Conservation (phyloP, 2,797 vertebrate species). For the Loriculus beryllinus region DNA sequence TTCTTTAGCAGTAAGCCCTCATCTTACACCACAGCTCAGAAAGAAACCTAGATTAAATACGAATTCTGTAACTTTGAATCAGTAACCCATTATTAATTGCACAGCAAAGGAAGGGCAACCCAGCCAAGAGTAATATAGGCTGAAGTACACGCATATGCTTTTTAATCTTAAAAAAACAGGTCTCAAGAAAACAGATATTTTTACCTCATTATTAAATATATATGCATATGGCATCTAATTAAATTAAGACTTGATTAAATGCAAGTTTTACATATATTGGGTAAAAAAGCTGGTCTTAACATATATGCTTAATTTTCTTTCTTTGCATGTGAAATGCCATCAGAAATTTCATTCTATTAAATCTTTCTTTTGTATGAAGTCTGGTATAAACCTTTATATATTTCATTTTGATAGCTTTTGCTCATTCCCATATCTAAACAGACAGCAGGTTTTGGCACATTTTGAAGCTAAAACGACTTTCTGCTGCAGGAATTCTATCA, state of each 20-base stretch:
- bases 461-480: conserved; percentile 1
- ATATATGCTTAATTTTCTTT: neutral
- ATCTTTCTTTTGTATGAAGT: neutral
- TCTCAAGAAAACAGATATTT: neutral
- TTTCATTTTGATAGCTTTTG: conserved; percentile 1
- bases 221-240: neutral
- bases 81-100: neutral
- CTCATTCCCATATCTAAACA: neutral
- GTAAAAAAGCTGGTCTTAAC: neutral
- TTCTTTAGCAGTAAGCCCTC: neutral
- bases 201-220: neutral
- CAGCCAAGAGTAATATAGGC: neutral
- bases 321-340: neutral
- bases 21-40: neutral
- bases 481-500: conserved; percentile 57
- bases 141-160: neutral
- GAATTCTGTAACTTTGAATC: neutral
- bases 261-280: accelerated
- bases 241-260: neutral
- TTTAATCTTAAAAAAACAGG: neutral
- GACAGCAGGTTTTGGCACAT: neutral
- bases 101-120: accelerated
- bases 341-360: neutral
- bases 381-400: neutral
- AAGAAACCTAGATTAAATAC: neutral